Conservation (phyloP, 2,888 invertebrate genomes). For the Apotomis betuletana region DNA sequence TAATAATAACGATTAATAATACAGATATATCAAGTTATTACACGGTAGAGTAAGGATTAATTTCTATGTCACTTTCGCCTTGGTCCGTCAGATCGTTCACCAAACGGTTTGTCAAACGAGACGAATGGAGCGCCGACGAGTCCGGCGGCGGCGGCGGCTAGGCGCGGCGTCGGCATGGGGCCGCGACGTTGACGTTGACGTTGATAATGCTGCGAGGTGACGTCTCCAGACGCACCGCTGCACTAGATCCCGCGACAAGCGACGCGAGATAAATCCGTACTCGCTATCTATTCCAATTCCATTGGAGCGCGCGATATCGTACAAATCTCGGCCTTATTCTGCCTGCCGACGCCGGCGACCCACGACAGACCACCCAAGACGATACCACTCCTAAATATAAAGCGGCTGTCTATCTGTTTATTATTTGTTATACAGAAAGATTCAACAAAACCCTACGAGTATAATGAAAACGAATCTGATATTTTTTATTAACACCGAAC, state of each 20-base stretch:
- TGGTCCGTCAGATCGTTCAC: slow-evolving; percentile 44
- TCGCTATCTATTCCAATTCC: slow-evolving; percentile 79
- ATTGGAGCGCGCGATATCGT: slow-evolving; percentile 74
- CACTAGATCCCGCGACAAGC: slow-evolving; percentile 77
- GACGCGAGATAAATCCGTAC: slow-evolving; percentile 69
- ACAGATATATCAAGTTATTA: slow-evolving; percentile 11
- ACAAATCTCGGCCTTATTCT: slow-evolving; percentile 78
- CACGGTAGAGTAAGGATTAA: slow-evolving; percentile 28
- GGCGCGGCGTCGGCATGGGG: slow-evolving; percentile 5
- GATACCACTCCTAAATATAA: slow-evolving; percentile 75
- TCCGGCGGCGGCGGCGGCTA: background rate
- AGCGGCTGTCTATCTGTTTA: slow-evolving; percentile 70
- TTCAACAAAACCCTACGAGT: slow-evolving; percentile 55
- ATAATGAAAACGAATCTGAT: slow-evolving; percentile 65
- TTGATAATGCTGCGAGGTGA: slow-evolving; percentile 64
- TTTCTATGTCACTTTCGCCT: slow-evolving; percentile 37
- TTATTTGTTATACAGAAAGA: slow-evolving; percentile 64
- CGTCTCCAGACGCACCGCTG: slow-evolving; percentile 71
- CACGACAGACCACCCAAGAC: slow-evolving; percentile 75
- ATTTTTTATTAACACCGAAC: slow-evolving; percentile 56
- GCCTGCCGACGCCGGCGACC: slow-evolving; percentile 60
- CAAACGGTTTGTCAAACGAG: slow-evolving; percentile 29
- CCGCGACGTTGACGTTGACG: slow-evolving; percentile 51
- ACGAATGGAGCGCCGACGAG: slow-evolving; percentile 16
- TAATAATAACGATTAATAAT: slow-evolving; percentile 12